phyloP scores from a whole-genome alignment of 2,888 invertebrate species.

The Thysanoteuthis rhombus region DNA sequence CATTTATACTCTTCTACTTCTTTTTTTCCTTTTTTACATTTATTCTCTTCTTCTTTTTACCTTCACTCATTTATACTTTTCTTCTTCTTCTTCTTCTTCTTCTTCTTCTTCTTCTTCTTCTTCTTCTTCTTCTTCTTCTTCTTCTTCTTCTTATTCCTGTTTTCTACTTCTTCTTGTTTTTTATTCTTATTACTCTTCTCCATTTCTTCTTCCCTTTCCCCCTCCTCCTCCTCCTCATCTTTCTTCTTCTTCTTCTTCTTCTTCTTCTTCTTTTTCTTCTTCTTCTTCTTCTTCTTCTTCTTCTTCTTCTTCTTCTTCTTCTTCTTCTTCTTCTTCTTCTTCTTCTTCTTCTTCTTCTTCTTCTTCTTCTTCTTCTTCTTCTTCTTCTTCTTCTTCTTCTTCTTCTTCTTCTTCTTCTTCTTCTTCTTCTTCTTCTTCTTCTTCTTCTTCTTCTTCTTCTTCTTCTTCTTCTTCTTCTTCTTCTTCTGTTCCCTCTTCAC shows the following conservation, averaged over 20 bases:
- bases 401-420: not conserved
- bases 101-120: too few relatives aligned
- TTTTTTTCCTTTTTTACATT: too few relatives aligned
- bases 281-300: too few relatives aligned
- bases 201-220: not conserved
- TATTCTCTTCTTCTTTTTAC: too few relatives aligned
- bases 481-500: not conserved
- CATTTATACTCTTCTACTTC: too few relatives aligned
- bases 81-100: too few relatives aligned
- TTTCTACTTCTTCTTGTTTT: too few relatives aligned
- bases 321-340: not conserved
- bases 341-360: not conserved
- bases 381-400: not conserved
- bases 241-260: not conserved
- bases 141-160: too few relatives aligned
- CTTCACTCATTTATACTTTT: too few relatives aligned
- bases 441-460: not conserved
- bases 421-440: not conserved
- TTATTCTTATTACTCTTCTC: not conserved
- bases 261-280: not conserved
- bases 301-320: not conserved
- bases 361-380: too few relatives aligned
- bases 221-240: not conserved
- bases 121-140: too few relatives aligned
- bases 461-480: not conserved